A percentile compares a stretch with the other conserved stretches of the same genome.
Evolutionary conservation across 2,888 invertebrate genomes (phyloP).

Genomic region (Myathropa florea): DNA sequence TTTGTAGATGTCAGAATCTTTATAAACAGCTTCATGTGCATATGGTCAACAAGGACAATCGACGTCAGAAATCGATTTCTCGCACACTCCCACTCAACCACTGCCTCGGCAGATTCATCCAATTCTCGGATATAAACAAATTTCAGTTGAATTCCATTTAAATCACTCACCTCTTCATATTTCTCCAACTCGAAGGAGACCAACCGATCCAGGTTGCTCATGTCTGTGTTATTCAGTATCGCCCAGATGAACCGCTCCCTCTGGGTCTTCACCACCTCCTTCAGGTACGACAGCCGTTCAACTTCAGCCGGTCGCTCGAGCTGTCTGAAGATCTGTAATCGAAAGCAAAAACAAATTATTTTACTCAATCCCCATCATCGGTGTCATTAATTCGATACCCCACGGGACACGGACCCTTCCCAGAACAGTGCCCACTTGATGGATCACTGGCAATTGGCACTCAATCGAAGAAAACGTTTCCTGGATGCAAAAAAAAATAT

Average conservation of each 20-base stretch:
- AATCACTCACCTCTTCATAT: conserved; percentile 81
- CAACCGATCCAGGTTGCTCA: conserved; percentile 82
- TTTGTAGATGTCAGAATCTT: too few relatives aligned
- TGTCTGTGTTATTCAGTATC: conserved; percentile 84
- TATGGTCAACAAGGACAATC: too few relatives aligned
- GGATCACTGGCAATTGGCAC: conserved; percentile 21
- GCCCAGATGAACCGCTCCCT: conserved; percentile 83
- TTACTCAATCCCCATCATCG: conserved; percentile 3
- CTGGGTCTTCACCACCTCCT: conserved; percentile 83
- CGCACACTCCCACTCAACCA: neutral
- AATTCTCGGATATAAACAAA: conserved; percentile 13
- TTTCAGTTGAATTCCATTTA: conserved; percentile 1
- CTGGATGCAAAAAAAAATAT: neutral
- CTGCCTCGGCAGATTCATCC: too few relatives aligned
- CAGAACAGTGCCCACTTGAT: conserved; percentile 8
- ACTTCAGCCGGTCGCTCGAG: conserved; percentile 90
- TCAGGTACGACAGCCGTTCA: conserved; percentile 84
- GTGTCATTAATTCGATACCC: conserved; percentile 9
- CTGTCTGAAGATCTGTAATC: conserved; percentile 86
- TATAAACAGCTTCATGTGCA: too few relatives aligned
- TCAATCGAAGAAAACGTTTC: neutral
- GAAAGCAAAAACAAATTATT: conserved; percentile 1
- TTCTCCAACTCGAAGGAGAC: conserved; percentile 82
- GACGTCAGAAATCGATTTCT: too few relatives aligned
- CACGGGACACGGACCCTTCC: neutral